These are phyloP conservation scores for Ceyx margarethae DNA, from an alignment of 2,113 vertebrate genomes.

Conservation along the genomic window DNA sequence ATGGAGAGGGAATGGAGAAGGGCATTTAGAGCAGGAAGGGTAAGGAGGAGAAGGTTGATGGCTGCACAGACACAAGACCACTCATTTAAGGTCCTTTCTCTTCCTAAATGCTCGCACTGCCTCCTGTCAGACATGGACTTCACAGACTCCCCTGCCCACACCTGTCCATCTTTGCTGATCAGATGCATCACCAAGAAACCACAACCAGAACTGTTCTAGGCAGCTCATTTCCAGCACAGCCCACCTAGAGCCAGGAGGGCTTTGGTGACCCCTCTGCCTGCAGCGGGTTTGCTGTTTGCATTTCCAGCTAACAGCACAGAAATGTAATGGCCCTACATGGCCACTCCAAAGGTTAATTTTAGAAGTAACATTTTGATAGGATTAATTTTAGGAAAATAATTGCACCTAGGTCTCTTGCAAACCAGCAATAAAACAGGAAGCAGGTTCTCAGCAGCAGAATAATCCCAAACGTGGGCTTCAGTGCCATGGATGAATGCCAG, in stretches of 20 bases:
- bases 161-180: background rate
- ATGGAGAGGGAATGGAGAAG: background rate
- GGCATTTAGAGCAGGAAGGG: accelerated
- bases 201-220: too few relatives aligned
- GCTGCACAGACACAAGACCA: background rate
- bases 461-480: background rate
- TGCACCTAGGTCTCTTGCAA: background rate
- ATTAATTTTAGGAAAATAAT: background rate
- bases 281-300: background rate
- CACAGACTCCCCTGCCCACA: background rate
- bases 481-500: background rate
- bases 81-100: background rate
- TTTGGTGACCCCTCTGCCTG: background rate
- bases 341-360: background rate
- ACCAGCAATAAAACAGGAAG: accelerated
- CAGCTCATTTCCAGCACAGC: background rate
- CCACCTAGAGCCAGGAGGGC: background rate
- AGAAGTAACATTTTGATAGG: background rate
- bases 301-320: background rate
- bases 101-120: background rate
- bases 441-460: background rate
- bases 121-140: background rate
- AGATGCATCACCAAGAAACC: background rate
- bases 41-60: background rate
- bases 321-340: accelerated